Base-by-base conservation (phyloP, 2,888 invertebrate genomes). In the Temnothorax rugatulus region DNA sequence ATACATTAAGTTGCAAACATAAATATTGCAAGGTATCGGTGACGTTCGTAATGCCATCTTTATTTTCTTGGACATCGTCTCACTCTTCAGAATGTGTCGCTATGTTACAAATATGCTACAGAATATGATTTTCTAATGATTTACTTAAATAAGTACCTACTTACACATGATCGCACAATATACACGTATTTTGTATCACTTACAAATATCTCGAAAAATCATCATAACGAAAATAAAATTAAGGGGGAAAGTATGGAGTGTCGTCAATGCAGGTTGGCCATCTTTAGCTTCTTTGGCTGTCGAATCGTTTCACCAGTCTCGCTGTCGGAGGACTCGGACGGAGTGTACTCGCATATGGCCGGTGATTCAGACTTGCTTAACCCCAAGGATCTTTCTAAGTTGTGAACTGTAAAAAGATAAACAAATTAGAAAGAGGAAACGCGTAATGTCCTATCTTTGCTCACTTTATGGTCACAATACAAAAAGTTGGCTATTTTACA, bases 391-490 rank as follows among this genome's bases (percentile, higher is more conserved):
- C 7, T 34, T 95, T 98, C 98, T 92, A 98, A 95, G 44, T 97
- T 96, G 89, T 97, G 96, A 93, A 98, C 98, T 98, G 95, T 59
- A 96, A 96, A 88, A 85, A 63, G 82, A 79, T n/a, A 84, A 66
- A 85, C 83, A 68, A 25, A 79, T 81, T 81, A 52, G 64, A 59
- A 76, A 79, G 4, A 71, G 81, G 75, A 86, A 86, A 86, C 83
- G 82, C 82, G 75, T 64, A 77, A 85, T 83, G 66, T 50, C 47
- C 29, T 21, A 75, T 11, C 15, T 21, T 50, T 13, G 0, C 5
- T 41, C 25, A 29, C 38, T 41, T 18, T 52, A 41, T 1, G 3
- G 61, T 74, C 29, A 13, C 29, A 38, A 52, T 41, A 34, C 7
- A 61, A 15, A 18, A 47, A 34, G 9, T 29, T 59, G 29, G 4